phyloP scores from a whole-genome alignment of 2,888 invertebrate genomes.

The Galerucella nymphaeae region DNA sequence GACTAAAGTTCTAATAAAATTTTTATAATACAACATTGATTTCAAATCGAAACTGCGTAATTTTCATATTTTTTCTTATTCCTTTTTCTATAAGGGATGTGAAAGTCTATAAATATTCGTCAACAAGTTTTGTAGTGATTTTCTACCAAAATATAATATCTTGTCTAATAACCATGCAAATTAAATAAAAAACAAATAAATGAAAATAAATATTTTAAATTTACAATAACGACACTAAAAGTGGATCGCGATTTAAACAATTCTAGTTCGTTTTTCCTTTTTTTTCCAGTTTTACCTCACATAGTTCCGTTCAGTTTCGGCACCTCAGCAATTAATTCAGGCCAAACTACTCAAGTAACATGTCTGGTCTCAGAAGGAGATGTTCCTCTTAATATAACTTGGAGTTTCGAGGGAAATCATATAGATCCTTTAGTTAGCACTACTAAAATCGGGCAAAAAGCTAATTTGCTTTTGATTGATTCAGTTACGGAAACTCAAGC shows the following conservation, averaged over 20 bases:
- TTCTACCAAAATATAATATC: too few relatives aligned
- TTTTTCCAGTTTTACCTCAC: constrained; percentile 81
- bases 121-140: too few relatives aligned
- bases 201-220: background rate
- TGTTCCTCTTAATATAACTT: constrained; percentile 68
- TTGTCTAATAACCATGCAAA: too few relatives aligned
- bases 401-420: constrained; percentile 67
- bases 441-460: constrained; percentile 65
- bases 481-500: constrained; percentile 60
- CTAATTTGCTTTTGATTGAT: constrained; percentile 64
- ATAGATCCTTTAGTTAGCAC: constrained; percentile 57
- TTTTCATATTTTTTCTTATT: too few relatives aligned
- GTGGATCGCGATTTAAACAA: background rate
- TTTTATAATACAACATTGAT: too few relatives aligned
- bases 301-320: constrained; percentile 86
- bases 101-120: too few relatives aligned
- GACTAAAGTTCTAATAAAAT: too few relatives aligned
- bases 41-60: too few relatives aligned
- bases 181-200: background rate
- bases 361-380: constrained; percentile 74
- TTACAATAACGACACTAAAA: background rate
- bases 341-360: constrained; percentile 82
- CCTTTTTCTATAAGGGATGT: too few relatives aligned
- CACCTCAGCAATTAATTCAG: constrained; percentile 79
- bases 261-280: constrained; percentile 45